phyloP scores from a whole-genome alignment of 2,797 vertebrate species.

The Eulemur coronatus region DNA sequence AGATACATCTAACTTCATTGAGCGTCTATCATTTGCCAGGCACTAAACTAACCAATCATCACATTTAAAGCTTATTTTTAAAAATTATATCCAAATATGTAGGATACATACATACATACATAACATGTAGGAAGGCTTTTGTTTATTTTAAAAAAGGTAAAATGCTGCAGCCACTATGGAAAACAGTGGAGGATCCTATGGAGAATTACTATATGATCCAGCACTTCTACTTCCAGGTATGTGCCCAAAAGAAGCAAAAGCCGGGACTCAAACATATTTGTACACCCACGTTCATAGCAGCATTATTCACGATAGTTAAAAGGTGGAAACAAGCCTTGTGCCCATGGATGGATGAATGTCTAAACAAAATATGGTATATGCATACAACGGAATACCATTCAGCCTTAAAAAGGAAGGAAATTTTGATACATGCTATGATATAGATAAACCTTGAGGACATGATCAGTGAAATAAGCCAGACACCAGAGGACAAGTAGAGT shows the following conservation, averaged over 20 bases:
- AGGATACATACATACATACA: too few relatives aligned
- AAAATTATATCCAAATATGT: background rate
- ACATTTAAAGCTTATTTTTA: background rate
- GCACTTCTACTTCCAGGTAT: background rate
- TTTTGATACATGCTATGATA: background rate
- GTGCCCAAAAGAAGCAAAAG: background rate
- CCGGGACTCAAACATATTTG: background rate
- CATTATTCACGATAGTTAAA: background rate
- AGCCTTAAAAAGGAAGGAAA: background rate
- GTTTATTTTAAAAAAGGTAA: background rate
- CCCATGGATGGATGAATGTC: background rate
- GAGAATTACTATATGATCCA: background rate
- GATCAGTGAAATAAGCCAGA: background rate
- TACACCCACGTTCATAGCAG: background rate
- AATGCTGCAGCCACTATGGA: background rate
- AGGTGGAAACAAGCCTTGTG: background rate
- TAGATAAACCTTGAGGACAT: background rate
- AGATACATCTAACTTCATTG: background rate
- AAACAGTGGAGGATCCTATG: background rate
- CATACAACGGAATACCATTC: background rate
- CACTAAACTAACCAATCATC: background rate
- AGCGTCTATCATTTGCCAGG: background rate
- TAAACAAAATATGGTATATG: background rate
- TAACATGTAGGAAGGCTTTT: background rate
- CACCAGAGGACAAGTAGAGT: background rate